phyloP scores from a whole-genome alignment of 2,797 vertebrate genomes.

The Dendrocincla fuliginosa region DNA sequence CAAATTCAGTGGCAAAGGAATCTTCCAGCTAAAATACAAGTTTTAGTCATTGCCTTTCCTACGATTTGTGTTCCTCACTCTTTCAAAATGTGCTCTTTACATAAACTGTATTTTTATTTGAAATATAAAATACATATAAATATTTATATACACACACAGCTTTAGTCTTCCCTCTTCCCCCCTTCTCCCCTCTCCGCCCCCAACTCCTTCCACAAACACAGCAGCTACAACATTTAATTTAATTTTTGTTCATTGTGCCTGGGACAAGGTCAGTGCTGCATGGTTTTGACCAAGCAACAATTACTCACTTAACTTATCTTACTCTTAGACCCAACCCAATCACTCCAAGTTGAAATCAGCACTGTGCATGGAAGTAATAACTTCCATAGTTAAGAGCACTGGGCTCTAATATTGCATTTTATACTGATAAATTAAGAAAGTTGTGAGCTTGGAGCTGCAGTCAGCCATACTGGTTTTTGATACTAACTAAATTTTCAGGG shows the following conservation, averaged over 20 bases:
- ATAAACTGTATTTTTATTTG: not conserved
- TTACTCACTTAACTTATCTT: not conserved
- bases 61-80: not conserved
- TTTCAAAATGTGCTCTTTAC: not conserved
- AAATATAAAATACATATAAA: not conserved
- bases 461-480: not conserved
- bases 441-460: not conserved
- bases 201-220: not conserved
- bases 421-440: not conserved
- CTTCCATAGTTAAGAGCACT: not conserved
- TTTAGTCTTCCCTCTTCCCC: not conserved
- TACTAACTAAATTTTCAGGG: not conserved
- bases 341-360: not conserved
- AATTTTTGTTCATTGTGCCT: not conserved
- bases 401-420: not conserved
- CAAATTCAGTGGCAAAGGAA: not conserved
- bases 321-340: not conserved
- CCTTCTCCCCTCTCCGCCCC: too few relatives aligned
- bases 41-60: not conserved
- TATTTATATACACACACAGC: not conserved
- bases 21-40: constrained; percentile 12
- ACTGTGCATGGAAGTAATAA: not conserved
- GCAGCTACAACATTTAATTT: not conserved
- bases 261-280: not conserved
- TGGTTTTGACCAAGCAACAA: not conserved